These are phyloP conservation scores for Lanistes nyassanus DNA, from an alignment of 1,140 invertebrate species.

Conservation along the genomic window DNA sequence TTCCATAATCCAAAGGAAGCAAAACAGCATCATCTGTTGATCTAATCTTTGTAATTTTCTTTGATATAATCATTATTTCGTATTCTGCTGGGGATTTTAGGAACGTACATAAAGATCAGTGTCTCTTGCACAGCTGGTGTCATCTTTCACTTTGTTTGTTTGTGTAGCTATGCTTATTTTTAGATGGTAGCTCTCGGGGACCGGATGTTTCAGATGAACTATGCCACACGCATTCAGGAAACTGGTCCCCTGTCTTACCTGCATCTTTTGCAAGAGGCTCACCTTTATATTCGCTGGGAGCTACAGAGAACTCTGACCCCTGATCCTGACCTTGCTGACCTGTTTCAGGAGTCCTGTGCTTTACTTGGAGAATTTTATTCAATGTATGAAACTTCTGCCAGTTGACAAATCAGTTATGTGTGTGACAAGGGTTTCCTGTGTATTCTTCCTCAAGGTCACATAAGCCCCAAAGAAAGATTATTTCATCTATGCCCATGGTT, in stretches of 20 bases:
- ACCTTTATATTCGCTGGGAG: conserved; percentile 71
- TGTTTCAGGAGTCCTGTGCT: conserved; percentile 73
- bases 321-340: conserved; percentile 64
- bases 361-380: conserved; percentile 76
- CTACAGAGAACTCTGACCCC: conserved; percentile 48
- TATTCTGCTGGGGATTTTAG: too few species aligned
- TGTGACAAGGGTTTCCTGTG: background rate
- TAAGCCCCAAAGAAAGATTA: background rate
- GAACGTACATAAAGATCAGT: too few species aligned
- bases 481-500: background rate
- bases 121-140: too few species aligned
- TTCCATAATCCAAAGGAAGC: too few species aligned
- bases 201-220: conserved; percentile 67
- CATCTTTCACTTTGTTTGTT: too few species aligned
- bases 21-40: too few species aligned
- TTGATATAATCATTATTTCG: too few species aligned
- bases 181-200: too few species aligned
- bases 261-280: conserved; percentile 76
- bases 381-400: conserved; percentile 65
- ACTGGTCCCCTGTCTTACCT: conserved; percentile 74
- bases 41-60: too few species aligned
- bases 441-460: background rate
- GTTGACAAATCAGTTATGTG: background rate
- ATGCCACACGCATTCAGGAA: conserved; percentile 74
- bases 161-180: too few species aligned